phyloP scores from a whole-genome alignment of 2,113 vertebrate genomes.

The Ciconia boyciana region DNA sequence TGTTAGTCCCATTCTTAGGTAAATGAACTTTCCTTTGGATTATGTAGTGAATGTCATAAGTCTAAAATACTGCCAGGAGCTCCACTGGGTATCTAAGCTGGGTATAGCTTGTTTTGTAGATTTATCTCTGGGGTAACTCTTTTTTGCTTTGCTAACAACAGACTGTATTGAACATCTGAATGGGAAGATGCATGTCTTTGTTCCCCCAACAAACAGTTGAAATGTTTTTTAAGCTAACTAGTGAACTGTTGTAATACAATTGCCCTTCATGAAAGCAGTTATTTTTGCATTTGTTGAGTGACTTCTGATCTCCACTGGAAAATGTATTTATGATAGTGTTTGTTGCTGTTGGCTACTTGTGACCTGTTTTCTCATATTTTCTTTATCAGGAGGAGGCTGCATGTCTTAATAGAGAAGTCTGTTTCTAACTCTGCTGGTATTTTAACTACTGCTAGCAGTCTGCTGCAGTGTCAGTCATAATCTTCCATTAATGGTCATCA shows the following conservation, averaged over 20 bases:
- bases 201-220: neutral
- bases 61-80: neutral
- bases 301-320: neutral
- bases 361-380: conserved; percentile 17
- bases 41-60: neutral
- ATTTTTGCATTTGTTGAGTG: neutral
- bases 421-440: neutral
- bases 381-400: neutral
- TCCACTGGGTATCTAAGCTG: neutral
- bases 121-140: neutral
- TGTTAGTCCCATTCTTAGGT: neutral
- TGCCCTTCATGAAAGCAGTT: conserved; percentile 7
- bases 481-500: neutral
- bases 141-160: neutral
- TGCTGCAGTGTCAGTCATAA: neutral
- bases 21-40: neutral
- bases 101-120: neutral
- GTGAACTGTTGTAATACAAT: conserved; percentile 8
- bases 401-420: neutral
- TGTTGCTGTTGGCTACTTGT: conserved; percentile 27
- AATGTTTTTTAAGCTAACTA: conserved; percentile 2
- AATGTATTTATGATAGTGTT: neutral
- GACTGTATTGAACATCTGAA: neutral
- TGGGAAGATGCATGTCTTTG: neutral
- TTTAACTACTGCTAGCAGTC: neutral